These are phyloP conservation scores for Urechis unicinctus DNA, from an alignment of 2,888 invertebrate genomes.

Conservation along the genomic window DNA sequence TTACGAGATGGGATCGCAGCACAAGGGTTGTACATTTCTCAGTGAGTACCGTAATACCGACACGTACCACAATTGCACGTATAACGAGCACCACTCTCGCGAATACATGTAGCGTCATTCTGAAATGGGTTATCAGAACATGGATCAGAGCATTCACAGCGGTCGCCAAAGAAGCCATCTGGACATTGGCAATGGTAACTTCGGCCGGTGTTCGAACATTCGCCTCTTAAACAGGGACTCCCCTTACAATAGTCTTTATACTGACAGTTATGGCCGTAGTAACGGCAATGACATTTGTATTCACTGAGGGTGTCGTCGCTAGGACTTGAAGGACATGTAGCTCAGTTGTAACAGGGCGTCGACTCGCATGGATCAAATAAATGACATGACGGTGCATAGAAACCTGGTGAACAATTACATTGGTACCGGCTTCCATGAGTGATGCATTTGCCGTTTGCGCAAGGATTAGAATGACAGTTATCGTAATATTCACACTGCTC, in stretches of 20 bases:
- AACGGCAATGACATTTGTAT: constrained; percentile 17
- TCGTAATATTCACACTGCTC: constrained; percentile 29
- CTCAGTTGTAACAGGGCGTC: neutral
- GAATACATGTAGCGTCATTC: constrained; percentile 14
- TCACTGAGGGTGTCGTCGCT: constrained; percentile 1
- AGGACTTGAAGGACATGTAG: neutral
- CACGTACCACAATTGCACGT: neutral
- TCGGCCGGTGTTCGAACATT: constrained; percentile 6
- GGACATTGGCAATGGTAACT: constrained; percentile 12
- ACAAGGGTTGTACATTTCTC: constrained; percentile 16
- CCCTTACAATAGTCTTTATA: constrained; percentile 10
- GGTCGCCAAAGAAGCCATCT: constrained; percentile 12
- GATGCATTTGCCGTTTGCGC: neutral
- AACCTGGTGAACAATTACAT: neutral
- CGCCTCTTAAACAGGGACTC: constrained; percentile 15
- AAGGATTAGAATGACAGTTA: constrained; percentile 20
- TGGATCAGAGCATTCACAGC: constrained; percentile 17
- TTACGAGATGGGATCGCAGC: constrained; percentile 15
- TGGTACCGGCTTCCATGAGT: neutral
- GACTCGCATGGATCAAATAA: neutral
- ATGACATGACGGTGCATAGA: neutral
- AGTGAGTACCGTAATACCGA: constrained; percentile 13
- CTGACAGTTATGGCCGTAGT: constrained; percentile 15
- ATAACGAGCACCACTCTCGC: neutral
- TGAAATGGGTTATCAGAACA: constrained; percentile 17